A percentile compares a stretch with the other conserved stretches of the same genome.
Evolutionary conservation across 2,888 invertebrate species (phyloP).

Genomic region (Fragum fragum): DNA sequence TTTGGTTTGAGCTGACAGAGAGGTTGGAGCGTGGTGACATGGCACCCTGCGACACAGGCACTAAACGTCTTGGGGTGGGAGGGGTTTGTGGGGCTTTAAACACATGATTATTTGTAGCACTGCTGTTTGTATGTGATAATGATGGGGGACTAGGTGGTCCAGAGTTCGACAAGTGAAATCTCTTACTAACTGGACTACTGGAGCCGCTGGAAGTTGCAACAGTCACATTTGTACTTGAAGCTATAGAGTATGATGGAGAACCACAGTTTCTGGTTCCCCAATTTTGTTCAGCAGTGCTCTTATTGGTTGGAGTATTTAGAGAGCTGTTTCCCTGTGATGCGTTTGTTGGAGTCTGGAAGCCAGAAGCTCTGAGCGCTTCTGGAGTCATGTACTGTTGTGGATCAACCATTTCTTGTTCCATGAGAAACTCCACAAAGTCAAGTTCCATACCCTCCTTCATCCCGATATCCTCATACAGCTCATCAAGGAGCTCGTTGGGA

Average conservation of each 20-base stretch:
- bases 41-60: slow-evolving; percentile 76
- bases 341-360: slow-evolving; percentile 64
- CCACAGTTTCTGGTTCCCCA: slow-evolving; percentile 69
- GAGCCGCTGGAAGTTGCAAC: slow-evolving; percentile 80
- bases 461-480: slow-evolving; percentile 86
- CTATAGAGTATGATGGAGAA: slow-evolving; percentile 72
- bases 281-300: slow-evolving; percentile 51
- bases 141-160: slow-evolving; percentile 76
- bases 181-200: slow-evolving; percentile 81
- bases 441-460: slow-evolving; percentile 86
- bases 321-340: slow-evolving; percentile 63
- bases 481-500: slow-evolving; percentile 84
- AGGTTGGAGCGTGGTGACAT: slow-evolving; percentile 73
- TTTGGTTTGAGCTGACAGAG: slow-evolving; percentile 70
- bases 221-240: slow-evolving; percentile 74
- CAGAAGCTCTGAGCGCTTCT: slow-evolving; percentile 71
- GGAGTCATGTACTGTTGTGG: slow-evolving; percentile 81
- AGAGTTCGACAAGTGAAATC: slow-evolving; percentile 79
- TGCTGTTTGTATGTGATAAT: slow-evolving; percentile 49
- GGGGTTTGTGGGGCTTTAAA: slow-evolving; percentile 82
- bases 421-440: slow-evolving; percentile 85
- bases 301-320: slow-evolving; percentile 64
- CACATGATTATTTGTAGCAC: slow-evolving; percentile 58
- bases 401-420: slow-evolving; percentile 81
- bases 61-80: slow-evolving; percentile 74